Evolutionary conservation across 2,113 vertebrate genomes (phyloP).

Genomic region (Microcebus griseorufus): DNA sequence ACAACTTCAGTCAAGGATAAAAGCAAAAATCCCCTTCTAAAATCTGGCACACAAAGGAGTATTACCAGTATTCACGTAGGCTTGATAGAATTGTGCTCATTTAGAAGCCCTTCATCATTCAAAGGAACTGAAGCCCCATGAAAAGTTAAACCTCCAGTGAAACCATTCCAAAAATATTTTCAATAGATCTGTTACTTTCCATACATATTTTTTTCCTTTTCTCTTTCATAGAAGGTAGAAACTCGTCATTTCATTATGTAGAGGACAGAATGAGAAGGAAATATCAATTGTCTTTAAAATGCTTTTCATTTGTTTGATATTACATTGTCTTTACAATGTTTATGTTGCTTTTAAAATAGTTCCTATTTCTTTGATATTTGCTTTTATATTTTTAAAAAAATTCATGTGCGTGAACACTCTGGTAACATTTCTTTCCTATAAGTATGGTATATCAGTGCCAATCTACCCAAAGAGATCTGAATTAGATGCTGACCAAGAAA

Average conservation of each 20-base stretch:
- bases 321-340: not conserved
- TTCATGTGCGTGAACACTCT: not conserved
- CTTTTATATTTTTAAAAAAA: not conserved
- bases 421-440: not conserved
- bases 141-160: not conserved
- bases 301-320: not conserved
- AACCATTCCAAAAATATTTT: not conserved
- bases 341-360: not conserved
- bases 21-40: slow-evolving; percentile 30
- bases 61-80: not conserved
- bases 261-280: not conserved
- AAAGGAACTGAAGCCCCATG: not conserved
- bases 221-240: not conserved
- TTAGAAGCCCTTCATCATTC: not conserved
- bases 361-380: not conserved
- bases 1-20: not conserved
- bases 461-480: not conserved
- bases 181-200: not conserved
- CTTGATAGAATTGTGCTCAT: not conserved
- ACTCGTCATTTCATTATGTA: not conserved
- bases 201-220: not conserved
- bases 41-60: not conserved
- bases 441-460: not conserved
- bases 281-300: not conserved
- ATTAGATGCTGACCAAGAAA: not conserved